These are phyloP conservation scores for Bubalus kerabau DNA, from an alignment of 2,113 vertebrate species.

Conservation along the genomic window DNA sequence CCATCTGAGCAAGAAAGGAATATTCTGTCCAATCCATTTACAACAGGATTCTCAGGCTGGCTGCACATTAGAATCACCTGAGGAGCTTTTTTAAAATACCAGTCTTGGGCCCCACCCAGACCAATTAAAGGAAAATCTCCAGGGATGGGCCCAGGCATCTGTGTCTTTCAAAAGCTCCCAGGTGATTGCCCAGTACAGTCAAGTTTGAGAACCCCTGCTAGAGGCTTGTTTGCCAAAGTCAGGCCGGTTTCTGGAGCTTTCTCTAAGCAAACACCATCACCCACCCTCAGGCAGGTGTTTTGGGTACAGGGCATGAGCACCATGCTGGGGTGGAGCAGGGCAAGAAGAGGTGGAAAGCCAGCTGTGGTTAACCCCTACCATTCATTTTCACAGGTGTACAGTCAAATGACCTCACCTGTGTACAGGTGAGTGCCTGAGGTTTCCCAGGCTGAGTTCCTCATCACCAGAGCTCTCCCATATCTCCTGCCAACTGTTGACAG, in stretches of 20 bases:
- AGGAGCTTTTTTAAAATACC: neutral
- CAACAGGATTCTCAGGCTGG: neutral
- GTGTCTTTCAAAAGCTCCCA: neutral
- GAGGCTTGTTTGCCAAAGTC: neutral
- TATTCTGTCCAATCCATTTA: neutral
- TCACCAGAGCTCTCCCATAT: neutral
- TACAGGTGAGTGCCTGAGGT: neutral
- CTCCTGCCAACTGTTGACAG: conserved; percentile 3
- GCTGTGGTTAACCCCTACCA: conserved; percentile 3
- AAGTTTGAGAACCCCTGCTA: neutral
- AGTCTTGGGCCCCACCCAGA: neutral
- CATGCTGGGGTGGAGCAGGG: neutral
- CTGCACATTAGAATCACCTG: neutral
- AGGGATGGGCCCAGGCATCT: neutral
- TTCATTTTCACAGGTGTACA: conserved; percentile 46
- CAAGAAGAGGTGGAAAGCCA: neutral
- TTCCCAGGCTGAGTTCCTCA: conserved; percentile 1
- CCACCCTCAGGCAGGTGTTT: conserved; percentile 6
- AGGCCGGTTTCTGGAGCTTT: neutral
- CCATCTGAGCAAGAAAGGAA: neutral
- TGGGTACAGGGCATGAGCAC: neutral
- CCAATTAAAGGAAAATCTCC: conserved; percentile 1
- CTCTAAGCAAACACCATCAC: neutral
- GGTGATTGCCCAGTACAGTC: neutral
- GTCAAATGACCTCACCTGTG: conserved; percentile 55